phyloP scores from a whole-genome alignment of 2,797 vertebrate genomes.

The Melanotaenia pygmaea region DNA sequence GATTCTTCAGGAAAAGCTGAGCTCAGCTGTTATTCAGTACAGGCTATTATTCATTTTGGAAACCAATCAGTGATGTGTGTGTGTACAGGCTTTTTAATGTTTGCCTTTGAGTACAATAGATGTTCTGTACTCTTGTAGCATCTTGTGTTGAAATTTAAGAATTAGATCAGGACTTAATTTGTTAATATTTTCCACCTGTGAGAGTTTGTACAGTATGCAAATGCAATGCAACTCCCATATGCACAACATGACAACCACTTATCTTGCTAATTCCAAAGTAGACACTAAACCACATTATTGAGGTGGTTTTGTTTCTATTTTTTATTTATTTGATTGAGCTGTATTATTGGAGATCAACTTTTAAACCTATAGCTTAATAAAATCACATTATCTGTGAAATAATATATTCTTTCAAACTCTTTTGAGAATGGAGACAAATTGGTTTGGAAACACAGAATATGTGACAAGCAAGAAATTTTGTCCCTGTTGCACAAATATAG shows the following conservation, averaged over 20 bases:
- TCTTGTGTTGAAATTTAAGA: conserved; percentile 2
- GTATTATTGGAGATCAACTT: neutral
- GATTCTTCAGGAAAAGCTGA: conserved; percentile 68
- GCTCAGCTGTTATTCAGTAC: conserved; percentile 60
- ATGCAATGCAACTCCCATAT: neutral
- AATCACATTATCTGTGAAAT: neutral
- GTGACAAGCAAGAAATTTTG: neutral
- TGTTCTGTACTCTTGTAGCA: conserved; percentile 26
- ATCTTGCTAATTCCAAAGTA: conserved; percentile 5
- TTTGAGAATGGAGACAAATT: conserved; percentile 1
- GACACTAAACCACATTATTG: neutral
- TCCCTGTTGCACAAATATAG: neutral
- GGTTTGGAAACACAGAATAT: neutral
- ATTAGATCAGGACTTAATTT: conserved; percentile 8
- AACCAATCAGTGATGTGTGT: conserved; percentile 47
- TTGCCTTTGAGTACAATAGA: conserved; percentile 23
- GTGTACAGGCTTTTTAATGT: conserved; percentile 24
- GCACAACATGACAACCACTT: neutral
- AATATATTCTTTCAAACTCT: neutral
- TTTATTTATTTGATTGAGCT: conserved; percentile 9
- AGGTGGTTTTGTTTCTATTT: neutral
- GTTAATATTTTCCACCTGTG: neutral
- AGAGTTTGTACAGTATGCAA: neutral
- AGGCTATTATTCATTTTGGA: conserved; percentile 65
- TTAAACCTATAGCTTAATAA: neutral